Evolutionary conservation across 53 echinoderm and acorn worm genomes (phyloP).

Genomic region (Paracentrotus lividus): DNA sequence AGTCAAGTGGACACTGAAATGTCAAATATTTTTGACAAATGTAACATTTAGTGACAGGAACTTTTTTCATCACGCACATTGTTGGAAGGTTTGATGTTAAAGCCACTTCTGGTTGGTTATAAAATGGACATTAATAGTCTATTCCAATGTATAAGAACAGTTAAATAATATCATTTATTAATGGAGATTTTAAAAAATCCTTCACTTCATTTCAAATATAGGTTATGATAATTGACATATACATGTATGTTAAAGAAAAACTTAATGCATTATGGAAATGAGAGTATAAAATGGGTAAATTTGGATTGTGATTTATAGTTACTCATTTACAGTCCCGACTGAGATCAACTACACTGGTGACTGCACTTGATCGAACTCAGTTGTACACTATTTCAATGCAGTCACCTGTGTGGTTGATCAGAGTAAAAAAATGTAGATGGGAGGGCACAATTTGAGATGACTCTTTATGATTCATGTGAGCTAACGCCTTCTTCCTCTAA

Average conservation of each 20-base stretch:
- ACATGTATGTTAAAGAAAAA: neutral
- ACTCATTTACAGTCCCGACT: too few species aligned
- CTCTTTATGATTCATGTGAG: neutral
- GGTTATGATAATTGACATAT: neutral
- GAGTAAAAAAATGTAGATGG: too few species aligned
- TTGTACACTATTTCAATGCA: too few species aligned
- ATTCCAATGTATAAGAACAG: neutral
- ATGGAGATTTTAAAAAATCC: neutral
- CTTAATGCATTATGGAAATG: neutral
- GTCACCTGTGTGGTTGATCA: too few species aligned
- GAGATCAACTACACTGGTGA: too few species aligned
- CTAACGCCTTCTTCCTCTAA: neutral
- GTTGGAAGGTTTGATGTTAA: neutral
- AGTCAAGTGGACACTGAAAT: neutral
- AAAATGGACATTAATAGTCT: neutral
- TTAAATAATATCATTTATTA: neutral
- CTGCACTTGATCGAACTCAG: too few species aligned
- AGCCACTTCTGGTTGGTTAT: neutral
- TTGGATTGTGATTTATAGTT: neutral
- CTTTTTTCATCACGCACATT: neutral
- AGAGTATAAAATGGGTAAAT: neutral
- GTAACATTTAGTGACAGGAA: neutral
- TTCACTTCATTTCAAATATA: neutral
- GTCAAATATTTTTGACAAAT: neutral
- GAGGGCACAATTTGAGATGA: neutral